Percentiles rank a stretch among this genome's conserved stretches.
Conservation (phyloP, 1,140 invertebrate species). For the Trachelipus rathkii region DNA sequence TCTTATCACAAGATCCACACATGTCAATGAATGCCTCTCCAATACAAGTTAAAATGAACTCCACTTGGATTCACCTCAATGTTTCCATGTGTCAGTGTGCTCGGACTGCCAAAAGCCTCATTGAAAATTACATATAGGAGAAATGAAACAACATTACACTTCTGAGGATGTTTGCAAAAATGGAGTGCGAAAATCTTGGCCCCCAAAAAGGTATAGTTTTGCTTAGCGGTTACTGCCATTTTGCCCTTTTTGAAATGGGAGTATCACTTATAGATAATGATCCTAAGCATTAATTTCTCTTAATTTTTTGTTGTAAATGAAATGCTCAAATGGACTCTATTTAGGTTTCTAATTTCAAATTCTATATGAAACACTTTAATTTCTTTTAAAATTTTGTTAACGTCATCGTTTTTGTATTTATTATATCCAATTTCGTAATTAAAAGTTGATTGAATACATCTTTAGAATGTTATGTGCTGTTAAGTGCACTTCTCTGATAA, state of each 20-base stretch:
- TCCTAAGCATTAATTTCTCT: not conserved
- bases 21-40: not conserved
- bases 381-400: not conserved
- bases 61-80: not conserved
- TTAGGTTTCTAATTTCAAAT: not conserved
- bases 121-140: not conserved
- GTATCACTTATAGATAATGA: not conserved
- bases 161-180: not conserved
- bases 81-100: not conserved
- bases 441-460: no score
- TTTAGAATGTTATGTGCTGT: slow-evolving; percentile 2
- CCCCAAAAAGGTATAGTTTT: not conserved
- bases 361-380: not conserved
- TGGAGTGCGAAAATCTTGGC: not conserved
- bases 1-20: not conserved
- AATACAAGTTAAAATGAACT: not conserved
- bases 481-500: not conserved
- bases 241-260: not conserved
- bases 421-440: no score
- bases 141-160: not conserved
- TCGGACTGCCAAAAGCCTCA: not conserved
- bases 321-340: not conserved
- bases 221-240: not conserved
- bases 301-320: not conserved
- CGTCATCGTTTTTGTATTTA: not conserved